These are phyloP conservation scores for Seira sanloemensis DNA, from an alignment of 2,888 invertebrate species.

Conservation along the genomic window DNA sequence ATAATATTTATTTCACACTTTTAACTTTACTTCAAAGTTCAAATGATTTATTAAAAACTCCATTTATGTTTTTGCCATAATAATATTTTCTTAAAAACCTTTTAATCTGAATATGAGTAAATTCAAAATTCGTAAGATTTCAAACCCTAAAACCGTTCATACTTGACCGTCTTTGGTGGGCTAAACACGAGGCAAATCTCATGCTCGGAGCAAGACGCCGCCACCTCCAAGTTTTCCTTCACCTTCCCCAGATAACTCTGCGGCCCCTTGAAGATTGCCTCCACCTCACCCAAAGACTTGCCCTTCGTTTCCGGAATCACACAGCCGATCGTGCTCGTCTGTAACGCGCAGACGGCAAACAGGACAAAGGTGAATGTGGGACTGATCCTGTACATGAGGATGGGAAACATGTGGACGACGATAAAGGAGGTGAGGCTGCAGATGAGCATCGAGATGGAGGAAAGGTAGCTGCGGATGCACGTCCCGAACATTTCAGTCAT, in stretches of 20 bases:
- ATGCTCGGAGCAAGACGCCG: background rate
- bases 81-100: too few species aligned
- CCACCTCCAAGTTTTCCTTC: constrained; percentile 34
- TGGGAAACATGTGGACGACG: constrained; percentile 80
- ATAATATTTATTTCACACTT: too few species aligned
- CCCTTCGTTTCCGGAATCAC: constrained; percentile 83
- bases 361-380: constrained; percentile 78
- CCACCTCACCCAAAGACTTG: constrained; percentile 82
- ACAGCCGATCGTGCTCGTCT: constrained; percentile 1
- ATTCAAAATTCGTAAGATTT: too few species aligned
- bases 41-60: too few species aligned
- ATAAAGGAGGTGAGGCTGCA: constrained; percentile 80
- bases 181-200: background rate
- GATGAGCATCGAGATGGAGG: constrained; percentile 80
- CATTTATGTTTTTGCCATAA: too few species aligned
- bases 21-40: too few species aligned
- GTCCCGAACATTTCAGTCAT: constrained; percentile 82
- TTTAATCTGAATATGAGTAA: too few species aligned
- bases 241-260: constrained; percentile 32
- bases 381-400: constrained; percentile 78
- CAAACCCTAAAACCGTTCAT: too few species aligned
- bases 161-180: background rate
- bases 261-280: constrained; percentile 73
- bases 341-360: constrained; percentile 74
- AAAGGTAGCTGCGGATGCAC: constrained; percentile 81